Conservation (phyloP, 2,113 vertebrate genomes). For the Elaphurus davidianus region DNA sequence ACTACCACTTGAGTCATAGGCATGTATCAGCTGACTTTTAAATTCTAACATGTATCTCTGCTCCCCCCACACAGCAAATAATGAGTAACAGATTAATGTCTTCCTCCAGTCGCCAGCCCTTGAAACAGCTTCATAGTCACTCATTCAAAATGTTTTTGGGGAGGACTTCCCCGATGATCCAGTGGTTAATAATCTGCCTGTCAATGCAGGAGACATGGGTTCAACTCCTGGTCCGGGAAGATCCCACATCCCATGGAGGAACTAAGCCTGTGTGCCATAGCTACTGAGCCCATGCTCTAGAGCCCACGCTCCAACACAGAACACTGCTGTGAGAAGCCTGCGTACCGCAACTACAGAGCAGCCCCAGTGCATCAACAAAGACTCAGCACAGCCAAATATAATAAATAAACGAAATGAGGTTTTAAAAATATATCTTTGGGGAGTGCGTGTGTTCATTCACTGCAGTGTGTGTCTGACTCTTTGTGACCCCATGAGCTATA, state of each 20-base stretch:
- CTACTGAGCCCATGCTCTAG: background rate
- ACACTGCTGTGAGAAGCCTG: background rate
- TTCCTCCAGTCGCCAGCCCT: background rate
- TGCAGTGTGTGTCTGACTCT: background rate
- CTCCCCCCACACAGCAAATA: background rate
- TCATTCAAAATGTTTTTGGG: background rate
- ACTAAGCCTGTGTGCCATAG: background rate
- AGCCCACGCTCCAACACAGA: background rate
- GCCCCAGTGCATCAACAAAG: background rate
- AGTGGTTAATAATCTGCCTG: background rate
- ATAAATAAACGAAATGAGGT: background rate
- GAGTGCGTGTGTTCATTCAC: background rate
- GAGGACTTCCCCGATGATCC: background rate
- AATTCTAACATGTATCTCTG: background rate
- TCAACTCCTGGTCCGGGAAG: background rate
- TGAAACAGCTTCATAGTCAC: background rate
- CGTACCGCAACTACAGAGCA: background rate
- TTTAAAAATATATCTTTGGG: background rate
- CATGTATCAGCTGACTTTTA: background rate
- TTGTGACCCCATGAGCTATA: background rate
- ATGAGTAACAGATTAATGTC: background rate
- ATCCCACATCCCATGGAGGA: background rate
- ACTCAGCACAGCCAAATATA: background rate
- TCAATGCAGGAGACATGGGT: background rate
- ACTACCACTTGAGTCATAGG: background rate